Base-by-base conservation (phyloP, 1,140 invertebrate species). In the Parasteatoda tepidariorum region DNA sequence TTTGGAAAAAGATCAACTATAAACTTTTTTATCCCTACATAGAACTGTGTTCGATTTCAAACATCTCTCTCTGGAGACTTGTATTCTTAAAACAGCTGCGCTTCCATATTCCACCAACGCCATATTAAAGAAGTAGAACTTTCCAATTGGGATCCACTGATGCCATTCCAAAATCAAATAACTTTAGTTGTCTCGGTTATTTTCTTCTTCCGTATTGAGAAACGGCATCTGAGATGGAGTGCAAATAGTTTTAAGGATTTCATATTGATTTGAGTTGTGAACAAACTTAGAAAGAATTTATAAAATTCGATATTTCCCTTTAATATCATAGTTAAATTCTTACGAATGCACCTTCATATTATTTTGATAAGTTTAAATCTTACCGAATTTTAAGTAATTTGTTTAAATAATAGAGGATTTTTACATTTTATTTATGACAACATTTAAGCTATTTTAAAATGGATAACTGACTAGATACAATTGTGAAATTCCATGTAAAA, bases 141-240 rank as follows among this genome's bases (percentile, higher is more conserved):
- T 74, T 74, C 71, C 55, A 61, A 57, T 59, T 61, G 55, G 71
- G 71, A 74, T 26, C 61, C 71, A 11, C 48, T 41, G 71, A 48
- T 74, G 71, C 71, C 55, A 74, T 74, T 74, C 31, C 57, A 9
- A 74, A 74, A 74, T 74, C 71, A 61, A 74, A 74, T 74, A 74
- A 62, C 57, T 74, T 74, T 26, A 15, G 3, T 64, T 64, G 61
- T 64, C 26, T 64, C 61, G 28, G n/a, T n/a, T n/a, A 61, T 26
- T 61, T 24, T 61, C 38, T 38, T 74, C 31, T 74, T 74, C n/a
- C 28, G 57, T 26, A 33, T 6, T 7, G 33, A 74, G 15, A 34
- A 5, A 26, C 31, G 22, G 48, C 9, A 30, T 74, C 18, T 74
- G 31, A 30, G 57, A 74, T 74, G 15, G 41, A 59, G 71, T 54